Evolutionary conservation across 30 jellyfish, hydroid and myxozoan species (phyloP).

Genomic region (Morbakka virulenta): DNA sequence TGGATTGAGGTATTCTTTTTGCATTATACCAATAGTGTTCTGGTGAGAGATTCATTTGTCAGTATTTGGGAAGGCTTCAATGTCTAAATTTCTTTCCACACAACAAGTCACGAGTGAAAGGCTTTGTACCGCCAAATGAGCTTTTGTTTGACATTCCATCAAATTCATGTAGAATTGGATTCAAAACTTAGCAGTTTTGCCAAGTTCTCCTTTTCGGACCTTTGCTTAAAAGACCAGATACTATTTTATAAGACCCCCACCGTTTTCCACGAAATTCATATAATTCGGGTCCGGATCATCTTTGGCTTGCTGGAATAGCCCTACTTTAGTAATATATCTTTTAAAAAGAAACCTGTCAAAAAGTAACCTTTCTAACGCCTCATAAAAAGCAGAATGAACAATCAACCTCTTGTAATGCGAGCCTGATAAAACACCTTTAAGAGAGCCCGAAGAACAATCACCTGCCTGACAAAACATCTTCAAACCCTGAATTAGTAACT

Average conservation of each 20-base stretch:
- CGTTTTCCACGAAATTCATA: neutral
- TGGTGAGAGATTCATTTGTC: too few species aligned
- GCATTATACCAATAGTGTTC: too few species aligned
- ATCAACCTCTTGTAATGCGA: conserved; percentile 7
- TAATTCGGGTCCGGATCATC: neutral
- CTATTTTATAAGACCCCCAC: neutral
- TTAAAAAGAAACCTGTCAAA: neutral
- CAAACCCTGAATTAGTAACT: neutral
- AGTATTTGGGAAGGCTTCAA: too few species aligned
- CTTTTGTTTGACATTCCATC: neutral
- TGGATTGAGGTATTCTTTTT: too few species aligned
- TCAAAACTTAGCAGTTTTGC: neutral
- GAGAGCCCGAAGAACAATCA: conserved; percentile 7
- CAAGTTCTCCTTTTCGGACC: neutral
- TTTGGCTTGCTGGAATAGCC: neutral
- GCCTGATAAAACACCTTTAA: conserved; percentile 20
- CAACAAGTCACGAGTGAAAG: too few species aligned
- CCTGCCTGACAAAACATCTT: neutral
- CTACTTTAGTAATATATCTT: neutral
- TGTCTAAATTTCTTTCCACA: neutral
- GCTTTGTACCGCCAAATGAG: neutral
- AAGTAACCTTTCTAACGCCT: conserved; percentile 9
- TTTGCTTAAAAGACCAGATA: neutral
- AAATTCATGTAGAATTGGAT: neutral
- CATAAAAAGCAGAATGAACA: conserved; percentile 13